A percentile compares a stretch with the other conserved stretches of the same genome.
These are phyloP conservation scores for Anoplopoma fimbria DNA, from an alignment of 2,113 vertebrate genomes.

Conservation along the genomic window DNA sequence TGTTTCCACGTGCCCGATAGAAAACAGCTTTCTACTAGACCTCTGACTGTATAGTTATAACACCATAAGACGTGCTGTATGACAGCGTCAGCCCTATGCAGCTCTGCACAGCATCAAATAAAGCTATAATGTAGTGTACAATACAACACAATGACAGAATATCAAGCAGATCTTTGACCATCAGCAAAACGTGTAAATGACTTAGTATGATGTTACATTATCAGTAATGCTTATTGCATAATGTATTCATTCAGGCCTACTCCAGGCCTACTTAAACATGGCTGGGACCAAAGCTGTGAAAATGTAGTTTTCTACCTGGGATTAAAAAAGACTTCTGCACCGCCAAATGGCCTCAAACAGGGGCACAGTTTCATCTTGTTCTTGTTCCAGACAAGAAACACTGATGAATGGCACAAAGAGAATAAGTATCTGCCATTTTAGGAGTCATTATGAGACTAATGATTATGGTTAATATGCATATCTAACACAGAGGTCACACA, in stretches of 20 bases:
- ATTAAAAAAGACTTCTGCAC: not conserved
- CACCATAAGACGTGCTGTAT: not conserved
- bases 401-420: not conserved
- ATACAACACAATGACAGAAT: not conserved
- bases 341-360: not conserved
- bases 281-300: not conserved
- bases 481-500: not conserved
- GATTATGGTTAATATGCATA: not conserved
- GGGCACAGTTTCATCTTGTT: not conserved
- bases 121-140: not conserved
- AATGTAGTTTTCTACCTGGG: not conserved
- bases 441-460: conserved; percentile 10
- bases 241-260: not conserved
- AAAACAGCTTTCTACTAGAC: not conserved
- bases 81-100: not conserved
- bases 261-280: not conserved
- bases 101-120: conserved; percentile 8
- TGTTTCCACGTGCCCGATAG: not conserved
- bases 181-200: not conserved
- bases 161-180: not conserved
- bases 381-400: not conserved
- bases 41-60: not conserved
- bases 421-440: not conserved
- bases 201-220: not conserved
- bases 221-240: not conserved